These are phyloP conservation scores for Chromis chromis DNA, from an alignment of 2,797 vertebrate genomes.

Conservation along the genomic window DNA sequence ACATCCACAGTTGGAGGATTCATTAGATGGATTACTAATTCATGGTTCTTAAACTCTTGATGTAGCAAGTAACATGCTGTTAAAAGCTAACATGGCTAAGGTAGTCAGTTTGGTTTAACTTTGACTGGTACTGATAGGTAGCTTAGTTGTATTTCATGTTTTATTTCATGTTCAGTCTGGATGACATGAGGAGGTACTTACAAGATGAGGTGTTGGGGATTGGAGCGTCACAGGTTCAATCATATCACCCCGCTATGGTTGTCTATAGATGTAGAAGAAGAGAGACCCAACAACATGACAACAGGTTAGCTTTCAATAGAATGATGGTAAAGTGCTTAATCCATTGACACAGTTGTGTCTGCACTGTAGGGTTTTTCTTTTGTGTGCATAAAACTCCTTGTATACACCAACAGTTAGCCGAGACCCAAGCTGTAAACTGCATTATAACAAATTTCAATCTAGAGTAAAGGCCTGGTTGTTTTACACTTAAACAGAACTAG, in stretches of 20 bases:
- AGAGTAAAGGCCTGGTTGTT: background rate
- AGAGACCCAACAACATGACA: constrained; percentile 22
- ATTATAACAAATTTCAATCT: background rate
- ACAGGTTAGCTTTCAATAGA: constrained; percentile 31
- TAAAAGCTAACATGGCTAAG: background rate
- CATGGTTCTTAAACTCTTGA: background rate
- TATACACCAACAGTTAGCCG: no score
- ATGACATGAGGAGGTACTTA: constrained; percentile 53
- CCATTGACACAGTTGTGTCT: constrained; percentile 7
- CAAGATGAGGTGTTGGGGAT: constrained; percentile 48
- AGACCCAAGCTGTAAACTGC: background rate
- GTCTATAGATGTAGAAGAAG: constrained; percentile 56
- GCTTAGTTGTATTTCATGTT: background rate
- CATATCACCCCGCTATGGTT: constrained; percentile 61
- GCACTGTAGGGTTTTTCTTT: background rate
- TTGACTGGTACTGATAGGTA: background rate
- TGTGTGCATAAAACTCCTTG: background rate
- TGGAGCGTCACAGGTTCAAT: constrained; percentile 37
- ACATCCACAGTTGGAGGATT: background rate
- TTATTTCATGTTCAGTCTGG: constrained; percentile 16
- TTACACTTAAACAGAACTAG: background rate
- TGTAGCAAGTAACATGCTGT: background rate
- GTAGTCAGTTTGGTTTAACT: background rate
- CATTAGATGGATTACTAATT: background rate
- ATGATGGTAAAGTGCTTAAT: background rate